Percentiles rank a stretch among this genome's conserved stretches.
Evolutionary conservation across 2,888 invertebrate species (phyloP).

Genomic region (Apodemia mormo): DNA sequence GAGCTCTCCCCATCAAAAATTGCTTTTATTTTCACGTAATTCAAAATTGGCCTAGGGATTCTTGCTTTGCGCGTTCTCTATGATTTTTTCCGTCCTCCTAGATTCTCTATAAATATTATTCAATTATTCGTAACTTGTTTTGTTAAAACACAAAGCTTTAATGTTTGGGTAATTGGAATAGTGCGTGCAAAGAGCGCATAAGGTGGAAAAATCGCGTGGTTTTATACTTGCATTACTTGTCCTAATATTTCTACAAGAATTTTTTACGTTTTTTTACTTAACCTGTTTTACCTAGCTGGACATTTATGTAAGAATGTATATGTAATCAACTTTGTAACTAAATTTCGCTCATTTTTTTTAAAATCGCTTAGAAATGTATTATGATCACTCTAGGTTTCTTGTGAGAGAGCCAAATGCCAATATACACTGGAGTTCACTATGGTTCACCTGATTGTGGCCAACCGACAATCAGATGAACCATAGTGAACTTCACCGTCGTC

Average conservation of each 20-base stretch:
- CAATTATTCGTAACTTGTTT: conserved; percentile 25
- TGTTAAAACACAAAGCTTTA: conserved; percentile 17
- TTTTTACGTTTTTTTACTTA: conserved; percentile 1
- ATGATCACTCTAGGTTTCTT: too few relatives aligned
- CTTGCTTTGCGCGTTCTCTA: not conserved
- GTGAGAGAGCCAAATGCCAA: too few relatives aligned
- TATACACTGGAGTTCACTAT: too few relatives aligned
- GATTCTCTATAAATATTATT: conserved; percentile 26
- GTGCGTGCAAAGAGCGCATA: conserved; percentile 13
- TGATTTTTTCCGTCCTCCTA: not conserved
- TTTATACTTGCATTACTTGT: conserved; percentile 6
- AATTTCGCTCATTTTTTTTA: not conserved
- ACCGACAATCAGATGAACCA: too few relatives aligned
- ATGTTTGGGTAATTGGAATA: conserved; percentile 15
- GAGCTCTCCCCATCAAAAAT: conserved; percentile 95
- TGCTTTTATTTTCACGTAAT: too few relatives aligned
- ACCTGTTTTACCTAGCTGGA: not conserved
- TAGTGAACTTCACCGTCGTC: too few relatives aligned
- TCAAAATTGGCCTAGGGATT: too few relatives aligned
- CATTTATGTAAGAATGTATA: not conserved
- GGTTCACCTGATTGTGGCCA: too few relatives aligned
- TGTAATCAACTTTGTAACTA: not conserved
- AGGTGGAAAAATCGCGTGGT: conserved; percentile 15
- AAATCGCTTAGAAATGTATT: too few relatives aligned
- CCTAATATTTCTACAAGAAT: conserved; percentile 6